Conservation (phyloP, 2,888 invertebrate genomes). For the Monochamus alternatus region DNA sequence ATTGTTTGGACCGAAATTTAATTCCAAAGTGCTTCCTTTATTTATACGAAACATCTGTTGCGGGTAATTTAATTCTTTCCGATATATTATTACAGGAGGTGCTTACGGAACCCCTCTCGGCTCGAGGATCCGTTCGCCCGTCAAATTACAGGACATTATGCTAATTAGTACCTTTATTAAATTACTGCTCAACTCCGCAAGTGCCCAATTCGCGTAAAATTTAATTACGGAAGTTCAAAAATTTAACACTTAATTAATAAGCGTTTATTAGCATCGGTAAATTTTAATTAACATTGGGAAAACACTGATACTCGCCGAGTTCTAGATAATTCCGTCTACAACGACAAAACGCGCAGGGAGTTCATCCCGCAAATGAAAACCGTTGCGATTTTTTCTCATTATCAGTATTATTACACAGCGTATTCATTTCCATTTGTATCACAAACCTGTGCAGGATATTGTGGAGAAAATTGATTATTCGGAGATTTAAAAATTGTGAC, state of each 20-base stretch:
- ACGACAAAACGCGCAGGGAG: background rate
- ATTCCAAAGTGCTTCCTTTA: conserved; percentile 9
- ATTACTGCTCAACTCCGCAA: conserved; percentile 1
- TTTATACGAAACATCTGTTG: conserved; percentile 9
- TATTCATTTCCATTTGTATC: too few relatives aligned
- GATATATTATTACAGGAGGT: conserved; percentile 17
- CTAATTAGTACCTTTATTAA: conserved; percentile 18
- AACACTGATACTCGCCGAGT: background rate
- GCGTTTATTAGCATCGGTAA: conserved; percentile 13
- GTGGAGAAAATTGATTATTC: too few relatives aligned
- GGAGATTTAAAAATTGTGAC: too few relatives aligned
- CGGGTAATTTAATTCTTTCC: conserved; percentile 16
- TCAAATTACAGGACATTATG: conserved; percentile 22
- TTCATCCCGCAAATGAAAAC: background rate
- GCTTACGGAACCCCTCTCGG: background rate
- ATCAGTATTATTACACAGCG: too few relatives aligned
- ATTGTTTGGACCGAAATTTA: conserved; percentile 13
- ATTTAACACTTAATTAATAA: conserved; percentile 17
- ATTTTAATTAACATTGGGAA: conserved; percentile 8
- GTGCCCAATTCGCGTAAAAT: conserved; percentile 7
- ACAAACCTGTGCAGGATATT: too few relatives aligned
- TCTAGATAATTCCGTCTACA: background rate
- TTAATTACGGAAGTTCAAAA: conserved; percentile 19
- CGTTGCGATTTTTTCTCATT: background rate
- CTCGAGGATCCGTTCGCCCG: conserved; percentile 4